Conservation (phyloP, 2,797 vertebrate genomes). For the Cuculus canorus region DNA sequence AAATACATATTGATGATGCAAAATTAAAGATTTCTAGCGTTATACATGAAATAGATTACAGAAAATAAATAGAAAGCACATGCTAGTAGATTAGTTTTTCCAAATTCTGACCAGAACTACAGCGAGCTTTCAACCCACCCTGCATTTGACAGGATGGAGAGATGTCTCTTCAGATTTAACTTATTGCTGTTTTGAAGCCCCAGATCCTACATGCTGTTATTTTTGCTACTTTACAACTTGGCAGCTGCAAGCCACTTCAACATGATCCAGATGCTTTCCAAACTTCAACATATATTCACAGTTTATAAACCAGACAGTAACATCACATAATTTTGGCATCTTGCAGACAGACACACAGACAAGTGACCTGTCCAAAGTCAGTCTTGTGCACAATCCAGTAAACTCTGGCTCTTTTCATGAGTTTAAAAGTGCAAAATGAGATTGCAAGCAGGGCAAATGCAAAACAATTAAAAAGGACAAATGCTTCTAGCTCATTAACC, state of each 20-base stretch:
- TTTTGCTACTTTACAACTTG: not conserved
- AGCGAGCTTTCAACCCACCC: constrained; percentile 67
- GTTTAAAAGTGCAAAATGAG: not conserved
- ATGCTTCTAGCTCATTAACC: not conserved
- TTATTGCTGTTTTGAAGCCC: not conserved
- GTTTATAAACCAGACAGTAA: not conserved
- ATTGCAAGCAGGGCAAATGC: not conserved
- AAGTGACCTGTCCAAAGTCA: not conserved
- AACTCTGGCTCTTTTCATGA: not conserved
- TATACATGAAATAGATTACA: constrained; percentile 47
- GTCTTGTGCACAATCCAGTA: not conserved
- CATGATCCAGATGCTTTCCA: not conserved
- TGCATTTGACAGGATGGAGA: constrained; percentile 7
- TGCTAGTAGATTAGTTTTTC: constrained; percentile 40
- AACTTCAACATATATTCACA: not conserved
- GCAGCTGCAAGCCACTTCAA: not conserved
- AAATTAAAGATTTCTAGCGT: constrained; percentile 11
- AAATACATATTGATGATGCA: constrained; percentile 37
- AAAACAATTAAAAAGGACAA: not conserved
- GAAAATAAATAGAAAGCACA: constrained; percentile 22
- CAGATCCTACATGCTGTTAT: not conserved
- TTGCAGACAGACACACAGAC: not conserved
- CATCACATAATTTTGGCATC: not conserved
- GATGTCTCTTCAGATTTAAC: not conserved
- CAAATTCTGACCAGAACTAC: constrained; percentile 66